phyloP scores from a whole-genome alignment of 64 coral and sea anemone species.

The Dendrophyllia cribrosa region DNA sequence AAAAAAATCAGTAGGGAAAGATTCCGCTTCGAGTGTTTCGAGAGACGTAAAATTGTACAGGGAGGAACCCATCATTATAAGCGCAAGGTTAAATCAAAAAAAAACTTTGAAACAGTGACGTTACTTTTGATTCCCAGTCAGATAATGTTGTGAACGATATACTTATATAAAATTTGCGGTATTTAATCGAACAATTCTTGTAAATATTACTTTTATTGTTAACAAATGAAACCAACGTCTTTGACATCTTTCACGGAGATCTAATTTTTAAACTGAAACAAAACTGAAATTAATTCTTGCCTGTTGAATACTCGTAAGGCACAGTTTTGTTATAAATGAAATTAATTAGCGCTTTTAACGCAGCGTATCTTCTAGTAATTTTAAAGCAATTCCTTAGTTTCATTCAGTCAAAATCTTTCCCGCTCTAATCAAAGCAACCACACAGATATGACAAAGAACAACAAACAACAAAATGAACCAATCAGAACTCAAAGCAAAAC shows the following conservation, averaged over 20 bases:
- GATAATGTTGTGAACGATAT: too few relatives aligned
- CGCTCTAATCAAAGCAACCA: neutral
- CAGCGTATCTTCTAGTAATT: neutral
- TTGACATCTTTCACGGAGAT: neutral
- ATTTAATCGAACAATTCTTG: neutral
- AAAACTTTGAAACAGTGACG: too few relatives aligned
- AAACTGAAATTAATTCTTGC: too few relatives aligned
- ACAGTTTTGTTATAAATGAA: neutral
- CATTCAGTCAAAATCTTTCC: neutral
- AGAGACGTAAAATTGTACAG: too few relatives aligned
- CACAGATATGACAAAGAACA: neutral
- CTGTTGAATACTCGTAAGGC: too few relatives aligned
- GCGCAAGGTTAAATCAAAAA: too few relatives aligned
- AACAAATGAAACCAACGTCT: neutral
- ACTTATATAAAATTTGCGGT: too few relatives aligned
- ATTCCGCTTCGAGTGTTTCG: too few relatives aligned
- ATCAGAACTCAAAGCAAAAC: neutral
- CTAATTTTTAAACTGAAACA: too few relatives aligned
- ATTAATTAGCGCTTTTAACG: neutral
- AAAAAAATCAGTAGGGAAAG: too few relatives aligned
- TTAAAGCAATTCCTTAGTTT: neutral
- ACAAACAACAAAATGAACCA: neutral
- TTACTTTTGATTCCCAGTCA: too few relatives aligned
- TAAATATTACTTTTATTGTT: neutral
- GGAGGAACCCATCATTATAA: too few relatives aligned